Evolutionary conservation across 92 coral and sea anemone genomes (phyloP), one percentile per base, ranked within the genome.

Genomic region (Ricordea florida): DNA sequence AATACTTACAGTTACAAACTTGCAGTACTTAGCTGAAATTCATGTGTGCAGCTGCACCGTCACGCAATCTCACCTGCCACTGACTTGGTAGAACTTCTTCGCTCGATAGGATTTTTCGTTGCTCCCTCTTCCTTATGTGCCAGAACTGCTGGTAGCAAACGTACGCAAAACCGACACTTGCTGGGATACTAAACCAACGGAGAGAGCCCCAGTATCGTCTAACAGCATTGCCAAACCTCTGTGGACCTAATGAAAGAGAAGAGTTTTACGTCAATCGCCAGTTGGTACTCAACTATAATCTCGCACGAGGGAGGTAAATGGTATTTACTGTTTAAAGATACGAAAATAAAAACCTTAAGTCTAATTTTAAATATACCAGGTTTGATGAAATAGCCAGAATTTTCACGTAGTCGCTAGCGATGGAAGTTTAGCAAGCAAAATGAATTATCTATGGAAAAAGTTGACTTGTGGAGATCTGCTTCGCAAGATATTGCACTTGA

Each of bases 161-260:
- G 38, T 88, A 85, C 10, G 99, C 99, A 82, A 96, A 96, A 5
- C 99, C 99, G 10, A 96, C 86, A 55, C 99, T 90, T 2, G 97
- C 96, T 10, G 99, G 99, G 58, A 96, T 96, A 60, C 96, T 89
- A 47, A 96, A 96, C 99, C 99, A 96, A 20, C 83, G 89, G 0
- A 96, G 67, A 1, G 93, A 78, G 10, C 73, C 71, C 80, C 81
- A 83, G 78, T 88, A 91, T 21, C 77, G 38, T 52, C 88, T 41
- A 10, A 87, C 80, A 6, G 74, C 92, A 29, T 72, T 67, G 6
- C 78, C 38, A 42, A 81, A 78, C 53, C 85, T 61, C 53, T 76
- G 50, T 10, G 79, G 79, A 29, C 83, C 82, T 79, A 37, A 3
- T 9, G 44, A 25, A 37, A 48, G 4, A 18, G 10, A 36, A 6